Conservation (phyloP, 2,797 vertebrate genomes). For the Hipposideros larvatus region DNA sequence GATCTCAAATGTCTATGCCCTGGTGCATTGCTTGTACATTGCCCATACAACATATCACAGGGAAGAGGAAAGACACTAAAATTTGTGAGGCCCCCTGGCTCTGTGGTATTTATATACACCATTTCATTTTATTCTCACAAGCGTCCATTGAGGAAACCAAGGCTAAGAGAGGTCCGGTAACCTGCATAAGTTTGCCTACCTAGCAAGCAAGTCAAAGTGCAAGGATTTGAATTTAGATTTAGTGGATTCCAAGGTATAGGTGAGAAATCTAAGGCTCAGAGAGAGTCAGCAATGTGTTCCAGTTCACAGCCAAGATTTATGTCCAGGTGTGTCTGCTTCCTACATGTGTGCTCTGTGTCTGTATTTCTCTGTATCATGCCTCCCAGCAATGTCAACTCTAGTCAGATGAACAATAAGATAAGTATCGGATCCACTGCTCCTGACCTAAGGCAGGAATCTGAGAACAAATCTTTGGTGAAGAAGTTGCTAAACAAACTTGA, state of each 20-base stretch:
- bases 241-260: neutral
- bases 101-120: neutral
- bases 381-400: neutral
- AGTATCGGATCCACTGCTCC: neutral
- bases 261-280: neutral
- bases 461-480: neutral
- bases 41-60: neutral
- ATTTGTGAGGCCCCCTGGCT: neutral
- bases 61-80: neutral
- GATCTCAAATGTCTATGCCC: neutral
- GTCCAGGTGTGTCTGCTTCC: neutral
- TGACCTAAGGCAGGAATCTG: neutral
- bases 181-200: neutral
- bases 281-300: neutral
- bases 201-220: neutral
- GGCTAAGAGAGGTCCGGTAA: neutral
- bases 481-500: neutral
- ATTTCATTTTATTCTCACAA: neutral
- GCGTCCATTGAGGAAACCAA: neutral
- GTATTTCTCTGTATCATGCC: neutral
- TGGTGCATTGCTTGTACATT: neutral
- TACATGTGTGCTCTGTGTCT: neutral
- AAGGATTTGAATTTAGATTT: neutral
- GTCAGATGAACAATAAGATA: neutral
- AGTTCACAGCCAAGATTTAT: conserved; percentile 16